Percentiles rank a stretch among this genome's conserved stretches.
These are phyloP conservation scores for Asarcornis scutulata DNA, from an alignment of 2,113 vertebrate genomes.

Conservation along the genomic window DNA sequence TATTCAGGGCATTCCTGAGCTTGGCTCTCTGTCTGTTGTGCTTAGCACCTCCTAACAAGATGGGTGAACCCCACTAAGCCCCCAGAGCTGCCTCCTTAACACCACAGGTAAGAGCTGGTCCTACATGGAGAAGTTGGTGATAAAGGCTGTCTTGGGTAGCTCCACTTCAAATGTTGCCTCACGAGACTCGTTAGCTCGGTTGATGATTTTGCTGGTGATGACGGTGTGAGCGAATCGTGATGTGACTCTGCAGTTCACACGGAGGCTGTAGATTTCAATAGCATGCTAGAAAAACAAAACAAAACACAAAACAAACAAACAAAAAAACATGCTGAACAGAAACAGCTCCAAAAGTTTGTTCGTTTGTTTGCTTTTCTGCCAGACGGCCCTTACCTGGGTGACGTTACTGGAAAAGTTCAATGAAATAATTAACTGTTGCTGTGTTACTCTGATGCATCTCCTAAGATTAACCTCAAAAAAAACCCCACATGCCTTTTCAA, in stretches of 20 bases:
- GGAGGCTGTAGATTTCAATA: slow-evolving; percentile 89
- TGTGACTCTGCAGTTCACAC: slow-evolving; percentile 85
- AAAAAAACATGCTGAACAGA: background rate
- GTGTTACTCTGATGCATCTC: background rate
- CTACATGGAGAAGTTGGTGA: slow-evolving; percentile 93
- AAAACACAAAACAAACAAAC: no score
- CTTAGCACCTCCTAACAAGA: background rate
- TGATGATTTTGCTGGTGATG: slow-evolving; percentile 87
- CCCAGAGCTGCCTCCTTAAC: background rate
- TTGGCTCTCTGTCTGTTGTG: background rate
- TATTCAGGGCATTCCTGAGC: background rate
- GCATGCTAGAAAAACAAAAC: background rate
- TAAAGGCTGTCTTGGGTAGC: slow-evolving; percentile 92
- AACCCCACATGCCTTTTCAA: background rate
- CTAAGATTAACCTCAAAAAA: background rate
- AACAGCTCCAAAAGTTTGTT: background rate
- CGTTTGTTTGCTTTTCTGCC: background rate
- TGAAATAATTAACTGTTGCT: background rate
- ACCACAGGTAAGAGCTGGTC: background rate
- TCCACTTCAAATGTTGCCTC: slow-evolving; percentile 87
- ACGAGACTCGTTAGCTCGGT: slow-evolving; percentile 73
- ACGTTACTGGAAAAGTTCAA: background rate
- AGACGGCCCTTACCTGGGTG: background rate
- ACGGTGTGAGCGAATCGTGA: slow-evolving; percentile 88
- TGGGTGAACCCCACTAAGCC: background rate